A percentile compares a stretch with the other conserved stretches of the same genome.
These are phyloP conservation scores for Rhinichthys osculus DNA, from an alignment of 2,797 vertebrate species.

Conservation along the genomic window DNA sequence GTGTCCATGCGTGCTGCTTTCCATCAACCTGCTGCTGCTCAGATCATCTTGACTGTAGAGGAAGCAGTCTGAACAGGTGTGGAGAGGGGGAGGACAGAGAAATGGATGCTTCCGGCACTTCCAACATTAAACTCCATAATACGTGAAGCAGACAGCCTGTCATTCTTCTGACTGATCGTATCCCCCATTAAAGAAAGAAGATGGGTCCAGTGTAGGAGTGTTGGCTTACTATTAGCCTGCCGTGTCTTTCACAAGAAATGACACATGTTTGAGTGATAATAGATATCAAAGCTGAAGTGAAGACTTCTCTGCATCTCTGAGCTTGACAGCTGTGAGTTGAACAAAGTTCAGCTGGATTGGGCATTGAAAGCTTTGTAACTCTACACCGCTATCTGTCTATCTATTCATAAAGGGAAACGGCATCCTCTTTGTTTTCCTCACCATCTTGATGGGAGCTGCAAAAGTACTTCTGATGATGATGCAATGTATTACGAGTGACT, in stretches of 20 bases:
- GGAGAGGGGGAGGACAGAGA: conserved; percentile 50
- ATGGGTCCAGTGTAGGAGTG: conserved; percentile 14
- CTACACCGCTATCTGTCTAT: conserved; percentile 54
- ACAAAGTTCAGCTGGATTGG: conserved; percentile 38
- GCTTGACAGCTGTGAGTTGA: conserved; percentile 45
- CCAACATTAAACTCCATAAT: conserved; percentile 51
- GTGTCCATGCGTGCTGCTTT: conserved; percentile 48
- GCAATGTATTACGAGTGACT: conserved; percentile 35
- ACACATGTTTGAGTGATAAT: conserved; percentile 40
- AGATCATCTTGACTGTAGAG: conserved; percentile 44
- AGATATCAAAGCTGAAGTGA: conserved; percentile 33
- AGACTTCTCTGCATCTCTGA: conserved; percentile 22
- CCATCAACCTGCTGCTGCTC: conserved; percentile 54
- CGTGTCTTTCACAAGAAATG: conserved; percentile 35
- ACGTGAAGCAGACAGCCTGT: conserved; percentile 38
- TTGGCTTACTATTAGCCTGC: conserved; percentile 7
- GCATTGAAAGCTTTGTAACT: conserved; percentile 50
- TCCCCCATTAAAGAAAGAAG: conserved; percentile 27
- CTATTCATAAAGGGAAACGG: conserved; percentile 42
- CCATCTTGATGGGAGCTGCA: conserved; percentile 49
- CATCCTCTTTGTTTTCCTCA: conserved; percentile 39
- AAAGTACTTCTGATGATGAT: conserved; percentile 53
- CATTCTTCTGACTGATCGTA: conserved; percentile 29
- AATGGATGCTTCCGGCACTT: conserved; percentile 52
- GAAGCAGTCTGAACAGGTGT: conserved; percentile 60